Percentiles rank a stretch among this genome's conserved stretches.
Conservation (phyloP, 2,113 vertebrate species). For the Plectropomus leopardus region DNA sequence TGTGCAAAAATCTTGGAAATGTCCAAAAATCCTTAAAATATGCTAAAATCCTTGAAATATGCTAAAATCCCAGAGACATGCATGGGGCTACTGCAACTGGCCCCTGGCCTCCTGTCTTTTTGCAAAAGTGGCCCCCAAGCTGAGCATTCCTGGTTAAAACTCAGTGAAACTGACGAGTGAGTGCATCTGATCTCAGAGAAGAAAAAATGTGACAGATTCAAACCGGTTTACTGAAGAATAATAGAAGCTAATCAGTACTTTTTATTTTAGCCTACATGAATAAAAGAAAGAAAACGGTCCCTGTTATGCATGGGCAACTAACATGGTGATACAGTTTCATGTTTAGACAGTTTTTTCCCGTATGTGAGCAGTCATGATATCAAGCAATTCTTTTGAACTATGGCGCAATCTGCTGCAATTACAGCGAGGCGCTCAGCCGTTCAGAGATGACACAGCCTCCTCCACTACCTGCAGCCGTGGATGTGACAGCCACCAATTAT, state of each 20-base stretch:
- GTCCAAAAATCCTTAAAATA: too few relatives aligned
- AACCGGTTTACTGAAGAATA: background rate
- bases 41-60: too few relatives aligned
- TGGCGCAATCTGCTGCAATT: slow-evolving; percentile 47
- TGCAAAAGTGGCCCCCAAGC: too few relatives aligned
- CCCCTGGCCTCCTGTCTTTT: too few relatives aligned
- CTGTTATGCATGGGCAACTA: background rate
- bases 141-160: too few relatives aligned
- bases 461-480: slow-evolving; percentile 33
- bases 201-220: background rate
- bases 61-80: too few relatives aligned
- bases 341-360: slow-evolving; percentile 43
- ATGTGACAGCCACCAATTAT: slow-evolving; percentile 81
- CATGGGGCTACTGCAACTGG: too few relatives aligned
- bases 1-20: too few relatives aligned
- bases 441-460: slow-evolving; percentile 55
- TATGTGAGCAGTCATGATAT: slow-evolving; percentile 49
- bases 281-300: background rate
- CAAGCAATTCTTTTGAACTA: slow-evolving; percentile 50
- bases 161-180: slow-evolving; percentile 67
- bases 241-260: background rate
- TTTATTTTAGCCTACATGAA: background rate
- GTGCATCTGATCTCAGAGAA: slow-evolving; percentile 46
- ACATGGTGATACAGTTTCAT: slow-evolving; percentile 31
- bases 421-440: slow-evolving; percentile 34